Base-by-base conservation (phyloP, 2,888 invertebrate species). In the Geotrupes spiniger region DNA sequence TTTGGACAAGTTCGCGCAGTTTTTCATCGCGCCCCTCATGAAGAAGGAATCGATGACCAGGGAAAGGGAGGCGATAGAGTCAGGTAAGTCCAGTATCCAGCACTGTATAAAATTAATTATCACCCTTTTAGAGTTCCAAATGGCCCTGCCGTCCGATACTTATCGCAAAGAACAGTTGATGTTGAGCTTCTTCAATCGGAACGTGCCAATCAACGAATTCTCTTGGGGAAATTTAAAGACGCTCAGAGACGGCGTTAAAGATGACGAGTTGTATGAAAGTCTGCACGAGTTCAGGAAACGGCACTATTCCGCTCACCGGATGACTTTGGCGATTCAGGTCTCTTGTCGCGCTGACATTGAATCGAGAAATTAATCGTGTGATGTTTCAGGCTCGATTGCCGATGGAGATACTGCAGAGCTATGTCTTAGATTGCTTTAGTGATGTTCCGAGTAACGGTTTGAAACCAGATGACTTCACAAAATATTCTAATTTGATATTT, bases 61-160 rank as follows among this genome's bases (percentile, higher is more conserved):
- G 31, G 95, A 95, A 72, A 76, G 92, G 29, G 85, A 92, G 70
- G 86, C 92, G 0, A 87, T 95, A 2, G 92, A 95, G 66, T 92
- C 91, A 42, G 89, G 88, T 87, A 43, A 15, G 12, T 29, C n/a
- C 31, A 21, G 14, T 37, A 16, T n/a, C 36, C 27, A 2, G 3
- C 26, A 40, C 5, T 14, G 25, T 33, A 15, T 11, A 21, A 1
- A 15, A 4, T 21, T 21, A 21, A 21, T 21, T 3, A 21, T 21
- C 21, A 46, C 36, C 37, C 36, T 48, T 59, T 25, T 61, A 86
- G 93, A 94, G 71, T 94, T 92, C 71, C 87, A 89, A 62, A 86
- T 89, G 75, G 84, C 87, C 1, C 65, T 84, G 1, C 85, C 87
- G 2, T 85, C 84, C 2, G 92, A 93, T 65, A 76, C 78, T 11